phyloP scores from a whole-genome alignment of 2,888 invertebrate genomes.

The Rotaria macrura region DNA sequence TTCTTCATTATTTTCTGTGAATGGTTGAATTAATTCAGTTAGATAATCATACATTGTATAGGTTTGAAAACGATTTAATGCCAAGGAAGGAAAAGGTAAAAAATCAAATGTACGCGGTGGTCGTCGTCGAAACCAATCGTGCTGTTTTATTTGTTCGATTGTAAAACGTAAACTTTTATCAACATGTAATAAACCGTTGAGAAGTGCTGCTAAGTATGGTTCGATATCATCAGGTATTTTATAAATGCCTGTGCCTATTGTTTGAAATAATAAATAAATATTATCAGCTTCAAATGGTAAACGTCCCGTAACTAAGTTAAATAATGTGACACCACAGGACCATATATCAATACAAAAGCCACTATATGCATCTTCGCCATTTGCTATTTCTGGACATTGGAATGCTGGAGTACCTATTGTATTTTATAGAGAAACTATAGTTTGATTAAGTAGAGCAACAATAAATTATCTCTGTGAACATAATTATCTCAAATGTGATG shows the following conservation, averaged over 20 bases:
- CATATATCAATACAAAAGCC: conserved; percentile 29
- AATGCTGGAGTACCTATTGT: conserved; percentile 28
- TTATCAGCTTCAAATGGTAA: conserved; percentile 32
- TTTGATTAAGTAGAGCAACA: not conserved
- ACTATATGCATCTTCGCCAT: conserved; percentile 27
- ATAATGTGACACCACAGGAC: conserved; percentile 30
- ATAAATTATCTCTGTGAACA: no score
- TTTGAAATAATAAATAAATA: conserved; percentile 28
- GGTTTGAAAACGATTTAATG: conserved; percentile 11
- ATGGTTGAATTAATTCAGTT: conserved; percentile 7
- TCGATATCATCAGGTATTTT: conserved; percentile 22
- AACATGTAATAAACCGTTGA: conserved; percentile 22
- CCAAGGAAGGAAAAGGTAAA: not conserved
- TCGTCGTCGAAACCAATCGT: conserved; percentile 29
- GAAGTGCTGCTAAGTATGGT: not conserved
- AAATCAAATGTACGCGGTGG: conserved; percentile 22
- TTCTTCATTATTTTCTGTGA: not conserved
- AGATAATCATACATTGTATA: conserved; percentile 12
- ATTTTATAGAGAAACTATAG: not conserved
- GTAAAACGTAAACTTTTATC: conserved; percentile 22
- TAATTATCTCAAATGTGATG: no score
- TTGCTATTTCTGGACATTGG: conserved; percentile 33
- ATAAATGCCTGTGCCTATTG: conserved; percentile 11
- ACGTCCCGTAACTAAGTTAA: conserved; percentile 23
- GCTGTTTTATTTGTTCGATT: conserved; percentile 25